Base-by-base conservation (phyloP, 1,140 invertebrate genomes). In the Lordiphosa clarofinis region DNA sequence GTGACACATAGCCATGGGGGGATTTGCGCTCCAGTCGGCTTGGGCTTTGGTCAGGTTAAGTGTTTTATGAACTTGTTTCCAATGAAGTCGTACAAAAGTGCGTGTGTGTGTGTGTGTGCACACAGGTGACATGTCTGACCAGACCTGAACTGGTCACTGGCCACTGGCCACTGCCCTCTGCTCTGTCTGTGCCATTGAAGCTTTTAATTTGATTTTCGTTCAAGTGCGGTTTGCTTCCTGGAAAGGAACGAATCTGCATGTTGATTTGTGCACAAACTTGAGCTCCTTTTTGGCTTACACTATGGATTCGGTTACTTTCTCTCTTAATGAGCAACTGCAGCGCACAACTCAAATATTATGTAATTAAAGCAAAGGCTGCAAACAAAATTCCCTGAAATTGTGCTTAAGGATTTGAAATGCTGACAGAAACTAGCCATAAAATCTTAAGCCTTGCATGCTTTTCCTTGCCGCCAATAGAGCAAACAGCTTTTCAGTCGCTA, bases 141-240 rank as follows among this genome's bases (percentile, higher is more conserved):
- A 58, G 11, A 43, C 39, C 35, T 13, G 28, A 56, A 21, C 35
- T 31, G 60, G 57, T 53, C 64, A 49, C 66, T 43, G 11, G 36
- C 42, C 48, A 39, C 44, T 39, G 36, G 21, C 21, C 15, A 15
- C 49, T 39, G 10, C 9, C 15, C 28, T 43, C 39, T 43, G 6
- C 55, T 12, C 48, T 46, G 67, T 74, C 76, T 68, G 56, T 72
- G 76, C 73, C 76, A 84, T 82, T 81, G 76, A 81, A 81, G 76
- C 78, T 82, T 82, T 82, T 82, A 82, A 82, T 82, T 82, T 82
- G 76, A 82, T 84, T 82, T 82, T 82, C 76, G 72, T 84, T 82
- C 76, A 84, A 82, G 76, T 82, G 76, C 75, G 78, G 76, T 84
- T 82, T 81, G 59, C 62, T 68, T 55, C 5, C 24, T 28, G 24